Base-by-base conservation (phyloP, 1,140 invertebrate genomes). In the Drosophila kohkoa region DNA sequence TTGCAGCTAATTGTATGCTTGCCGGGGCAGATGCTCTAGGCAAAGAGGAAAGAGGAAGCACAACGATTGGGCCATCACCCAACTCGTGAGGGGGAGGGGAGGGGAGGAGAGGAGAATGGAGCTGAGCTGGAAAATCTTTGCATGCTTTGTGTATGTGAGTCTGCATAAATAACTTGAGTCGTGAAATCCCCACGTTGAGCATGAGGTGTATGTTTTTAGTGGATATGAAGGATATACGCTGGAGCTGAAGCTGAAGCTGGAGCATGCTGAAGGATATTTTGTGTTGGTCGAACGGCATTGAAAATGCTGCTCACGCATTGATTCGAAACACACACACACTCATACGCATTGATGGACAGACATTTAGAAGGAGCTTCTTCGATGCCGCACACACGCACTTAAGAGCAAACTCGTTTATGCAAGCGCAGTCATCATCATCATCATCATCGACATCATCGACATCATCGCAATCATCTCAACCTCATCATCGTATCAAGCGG, bases 1-100 rank as follows among this genome's bases (percentile, higher is more conserved):
- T 88, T 89, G 80, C 85, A 83, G 85, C 85, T 88, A 88, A 88
- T 88, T 88, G 83, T 88, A 88, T 88, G 83, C 85, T 81, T 64
- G 57, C 73, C 62, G 48, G 48, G 69, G 80, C 85, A 88, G 85
- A 77, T 83, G 83, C 80, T 88, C 83, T 79, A 75, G 66, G 52
- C 66, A 25, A 25, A 25, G 20, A 25, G 20, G 20, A 25, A 25
- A 25, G 41, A 78, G 43, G 65, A 63, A 58, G 60, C 78, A 8
- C 35, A 8, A 8, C 35, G 35, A 25, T 25, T 25, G 20, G 20
- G 20, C 20, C 20, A 25, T 25, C 20, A 25, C 4, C 20, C 20
- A 25, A 25, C 20, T 25, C 20, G 20, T 25, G 20, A 25, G 20
- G 20, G 20, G 20, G 15, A 32, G 11, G 8, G 7, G 8, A 20